A percentile compares a stretch with the other conserved stretches of the same genome.
These are phyloP conservation scores for Scolanthus callimorphus DNA, from an alignment of 92 coral and sea anemone species.

Conservation along the genomic window DNA sequence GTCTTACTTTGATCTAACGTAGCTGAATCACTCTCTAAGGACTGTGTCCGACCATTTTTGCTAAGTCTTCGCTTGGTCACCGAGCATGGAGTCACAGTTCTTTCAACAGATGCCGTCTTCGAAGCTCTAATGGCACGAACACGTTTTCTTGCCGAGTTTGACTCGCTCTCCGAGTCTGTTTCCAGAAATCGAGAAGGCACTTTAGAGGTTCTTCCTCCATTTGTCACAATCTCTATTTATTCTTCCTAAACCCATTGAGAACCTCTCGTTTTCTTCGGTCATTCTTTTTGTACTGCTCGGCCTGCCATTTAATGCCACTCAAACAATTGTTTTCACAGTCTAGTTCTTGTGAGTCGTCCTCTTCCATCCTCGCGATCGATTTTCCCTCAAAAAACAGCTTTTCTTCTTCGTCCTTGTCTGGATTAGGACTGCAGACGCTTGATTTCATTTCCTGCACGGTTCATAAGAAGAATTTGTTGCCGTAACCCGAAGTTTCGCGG, in stretches of 20 bases:
- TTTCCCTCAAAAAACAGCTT: conserved; percentile 46
- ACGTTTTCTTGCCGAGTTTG: conserved; percentile 46
- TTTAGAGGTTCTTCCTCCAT: conserved; percentile 87
- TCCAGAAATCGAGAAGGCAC: conserved; percentile 92
- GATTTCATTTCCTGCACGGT: conserved; percentile 54
- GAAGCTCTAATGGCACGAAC: conserved; percentile 26
- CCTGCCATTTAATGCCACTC: conserved; percentile 99
- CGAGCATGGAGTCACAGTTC: conserved; percentile 35
- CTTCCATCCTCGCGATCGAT: conserved; percentile 44
- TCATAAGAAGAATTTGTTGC: conserved; percentile 59
- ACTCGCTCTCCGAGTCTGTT: conserved; percentile 81
- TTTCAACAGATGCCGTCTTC: conserved; percentile 53
- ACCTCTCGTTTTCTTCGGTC: conserved; percentile 44
- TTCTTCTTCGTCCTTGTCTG: conserved; percentile 58
- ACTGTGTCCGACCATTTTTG: conserved; percentile 74
- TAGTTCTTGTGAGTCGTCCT: conserved; percentile 68
- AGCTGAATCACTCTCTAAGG: conserved; percentile 49
- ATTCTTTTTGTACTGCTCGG: conserved; percentile 84
- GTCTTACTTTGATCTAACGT: conserved; percentile 6
- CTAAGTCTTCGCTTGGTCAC: conserved; percentile 48
- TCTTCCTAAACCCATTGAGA: conserved; percentile 76
- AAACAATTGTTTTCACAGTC: conserved; percentile 90
- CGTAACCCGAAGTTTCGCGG: conserved; percentile 40
- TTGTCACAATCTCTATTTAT: conserved; percentile 69
- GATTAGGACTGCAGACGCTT: conserved; percentile 62